Base-by-base conservation (phyloP, 2,888 invertebrate genomes). In the Acrocyrtus sp. region DNA sequence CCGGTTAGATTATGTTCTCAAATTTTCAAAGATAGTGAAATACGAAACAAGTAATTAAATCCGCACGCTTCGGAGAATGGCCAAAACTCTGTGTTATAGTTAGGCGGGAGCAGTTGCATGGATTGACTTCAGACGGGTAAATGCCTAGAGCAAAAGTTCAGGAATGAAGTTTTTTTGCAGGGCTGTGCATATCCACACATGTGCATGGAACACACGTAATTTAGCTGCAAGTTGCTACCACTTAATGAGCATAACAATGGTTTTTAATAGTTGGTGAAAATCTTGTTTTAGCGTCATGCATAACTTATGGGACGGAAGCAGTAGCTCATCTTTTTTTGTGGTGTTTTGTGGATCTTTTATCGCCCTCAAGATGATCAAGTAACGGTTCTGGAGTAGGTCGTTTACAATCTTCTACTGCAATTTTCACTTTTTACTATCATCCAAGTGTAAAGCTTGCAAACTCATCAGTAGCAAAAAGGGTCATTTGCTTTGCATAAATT, bases 401-500 rank as follows among this genome's bases (percentile, higher is more conserved):
- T 34, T 34, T 34, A 12, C 34, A 34, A 34, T 34, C 34, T 34
- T 12, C 34, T 48, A 19, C 41, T 12, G 48, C 51, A 34, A 22
- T 60, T 50, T 67, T 56, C 66, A 57, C 57, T 57, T 57, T 47
- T 45, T 29, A 29, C 19, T 21, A 3, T 45, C 10, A 24, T 45
- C 21, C 39, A n/a, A 34, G n/a, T n/a, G n/a, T n/a, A 43, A 48
- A 39, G 57, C 27, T 56, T 26, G 54, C 61, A 62, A 48, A 56
- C 50, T 67, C 58, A 62, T 70, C 69, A 70, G 56, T 62, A 17
- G 19, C 26, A 57, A 56, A 70, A 50, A 34, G 39, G 57, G 62
- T 70, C 62, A 62, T 70, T 62, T 70, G 39, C 56, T 70, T 62
- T 62, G 69, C 48, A 70, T 70, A 70, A 53, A 70, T 70, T 62